These are phyloP conservation scores for Loripinus fragilis DNA, from an alignment of 2,888 invertebrate genomes.

Conservation along the genomic window DNA sequence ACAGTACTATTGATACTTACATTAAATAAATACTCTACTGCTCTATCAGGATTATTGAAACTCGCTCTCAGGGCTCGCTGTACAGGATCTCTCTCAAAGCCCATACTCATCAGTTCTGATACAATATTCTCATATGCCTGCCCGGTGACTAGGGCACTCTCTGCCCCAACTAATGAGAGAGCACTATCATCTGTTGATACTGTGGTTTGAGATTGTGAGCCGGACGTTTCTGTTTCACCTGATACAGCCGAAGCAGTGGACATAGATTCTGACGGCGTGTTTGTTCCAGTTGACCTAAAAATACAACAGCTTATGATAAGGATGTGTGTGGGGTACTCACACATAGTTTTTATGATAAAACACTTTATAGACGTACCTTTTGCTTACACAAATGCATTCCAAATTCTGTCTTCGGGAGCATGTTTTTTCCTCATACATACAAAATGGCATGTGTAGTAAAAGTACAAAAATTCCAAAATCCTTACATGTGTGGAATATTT, in stretches of 20 bases:
- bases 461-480: too few species aligned
- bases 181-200: slow-evolving; percentile 37
- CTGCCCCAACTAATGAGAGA: slow-evolving; percentile 70
- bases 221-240: slow-evolving; percentile 62
- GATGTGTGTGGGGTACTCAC: too few species aligned
- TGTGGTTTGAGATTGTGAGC: slow-evolving; percentile 37
- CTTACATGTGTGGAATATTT: too few species aligned
- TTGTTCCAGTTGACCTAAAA: slow-evolving; percentile 39
- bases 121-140: slow-evolving; percentile 92
- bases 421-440: too few species aligned
- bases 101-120: slow-evolving; percentile 97
- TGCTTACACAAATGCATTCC: too few species aligned
- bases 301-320: too few species aligned
- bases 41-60: slow-evolving; percentile 98
- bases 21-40: slow-evolving; percentile 96
- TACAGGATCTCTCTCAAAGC: slow-evolving; percentile 91
- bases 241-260: slow-evolving; percentile 65
- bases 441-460: too few species aligned
- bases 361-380: too few species aligned
- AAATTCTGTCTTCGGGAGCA: too few species aligned
- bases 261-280: slow-evolving; percentile 74
- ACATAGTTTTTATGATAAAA: too few species aligned
- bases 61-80: slow-evolving; percentile 96
- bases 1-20: too few species aligned
- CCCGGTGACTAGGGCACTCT: slow-evolving; percentile 85